A percentile compares a stretch with the other conserved stretches of the same genome.
Conservation (phyloP, 2,888 invertebrate species). For the Archips xylosteana region DNA sequence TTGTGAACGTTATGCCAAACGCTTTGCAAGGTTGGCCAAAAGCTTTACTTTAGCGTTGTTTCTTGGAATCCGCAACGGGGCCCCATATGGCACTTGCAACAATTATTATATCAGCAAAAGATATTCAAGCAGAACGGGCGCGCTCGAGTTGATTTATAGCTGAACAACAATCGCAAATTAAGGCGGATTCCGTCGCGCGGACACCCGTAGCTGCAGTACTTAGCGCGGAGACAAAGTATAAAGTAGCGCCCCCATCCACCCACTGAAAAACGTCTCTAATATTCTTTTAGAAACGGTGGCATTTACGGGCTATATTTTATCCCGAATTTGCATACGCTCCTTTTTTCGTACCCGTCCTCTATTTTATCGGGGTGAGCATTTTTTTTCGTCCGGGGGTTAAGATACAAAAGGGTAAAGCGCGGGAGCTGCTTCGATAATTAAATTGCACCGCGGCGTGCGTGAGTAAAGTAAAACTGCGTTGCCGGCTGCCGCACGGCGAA, state of each 20-base stretch:
- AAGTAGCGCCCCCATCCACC: constrained; percentile 82
- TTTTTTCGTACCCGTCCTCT: constrained; percentile 85
- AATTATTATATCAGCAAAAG: constrained; percentile 33
- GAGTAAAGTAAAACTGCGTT: constrained; percentile 46
- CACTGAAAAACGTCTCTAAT: constrained; percentile 87
- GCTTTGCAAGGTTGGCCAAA: background rate
- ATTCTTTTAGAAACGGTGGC: constrained; percentile 87
- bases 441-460: constrained; percentile 76
- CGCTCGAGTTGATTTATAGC: constrained; percentile 75
- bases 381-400: constrained; percentile 84
- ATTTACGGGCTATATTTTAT: constrained; percentile 87
- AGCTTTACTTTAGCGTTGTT: constrained; percentile 10
- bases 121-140: constrained; percentile 46
- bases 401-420: constrained; percentile 86
- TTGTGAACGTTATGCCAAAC: background rate
- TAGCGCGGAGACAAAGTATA: constrained; percentile 84
- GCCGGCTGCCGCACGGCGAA: constrained; percentile 16
- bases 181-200: constrained; percentile 76
- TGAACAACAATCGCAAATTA: constrained; percentile 82
- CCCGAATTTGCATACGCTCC: constrained; percentile 87
- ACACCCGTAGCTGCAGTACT: constrained; percentile 81
- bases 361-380: constrained; percentile 85
- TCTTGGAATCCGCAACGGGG: constrained; percentile 15
- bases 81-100: constrained; percentile 38
- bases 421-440: constrained; percentile 82